A percentile compares a stretch with the other conserved stretches of the same genome.
Evolutionary conservation across 2,888 invertebrate species (phyloP).

Genomic region (Portevinia maculata): DNA sequence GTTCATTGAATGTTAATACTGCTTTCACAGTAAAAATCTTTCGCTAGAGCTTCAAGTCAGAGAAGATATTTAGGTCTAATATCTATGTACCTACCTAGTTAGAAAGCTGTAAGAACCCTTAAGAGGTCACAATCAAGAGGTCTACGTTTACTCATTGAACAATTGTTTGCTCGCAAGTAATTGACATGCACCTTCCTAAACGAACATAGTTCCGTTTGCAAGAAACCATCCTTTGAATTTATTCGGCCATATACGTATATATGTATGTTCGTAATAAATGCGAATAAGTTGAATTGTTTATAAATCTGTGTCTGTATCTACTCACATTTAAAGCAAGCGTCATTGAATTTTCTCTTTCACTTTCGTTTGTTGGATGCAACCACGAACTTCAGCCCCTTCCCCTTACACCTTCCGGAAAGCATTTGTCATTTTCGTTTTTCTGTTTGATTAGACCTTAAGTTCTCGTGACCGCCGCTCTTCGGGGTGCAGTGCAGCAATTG

Average conservation of each 20-base stretch:
- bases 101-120: conserved; percentile 8
- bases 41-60: background rate
- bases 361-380: conserved; percentile 3
- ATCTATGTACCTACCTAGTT: background rate
- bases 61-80: conserved; percentile 7
- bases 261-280: conserved; percentile 37
- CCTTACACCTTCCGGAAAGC: conserved; percentile 36
- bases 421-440: conserved; percentile 49
- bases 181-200: conserved; percentile 27
- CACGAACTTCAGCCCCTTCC: conserved; percentile 6
- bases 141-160: conserved; percentile 14
- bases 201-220: background rate
- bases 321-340: background rate
- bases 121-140: background rate
- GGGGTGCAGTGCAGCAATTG: background rate
- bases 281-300: conserved; percentile 48
- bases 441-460: conserved; percentile 35
- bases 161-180: conserved; percentile 18
- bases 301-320: background rate
- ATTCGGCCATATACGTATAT: conserved; percentile 7
- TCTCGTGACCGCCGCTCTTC: background rate
- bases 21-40: too few relatives aligned
- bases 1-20: too few relatives aligned
- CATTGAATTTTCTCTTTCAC: conserved; percentile 38
- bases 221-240: conserved; percentile 26